These are phyloP conservation scores for Austrolebias charrua DNA, from an alignment of 2,797 vertebrate species.

Conservation along the genomic window DNA sequence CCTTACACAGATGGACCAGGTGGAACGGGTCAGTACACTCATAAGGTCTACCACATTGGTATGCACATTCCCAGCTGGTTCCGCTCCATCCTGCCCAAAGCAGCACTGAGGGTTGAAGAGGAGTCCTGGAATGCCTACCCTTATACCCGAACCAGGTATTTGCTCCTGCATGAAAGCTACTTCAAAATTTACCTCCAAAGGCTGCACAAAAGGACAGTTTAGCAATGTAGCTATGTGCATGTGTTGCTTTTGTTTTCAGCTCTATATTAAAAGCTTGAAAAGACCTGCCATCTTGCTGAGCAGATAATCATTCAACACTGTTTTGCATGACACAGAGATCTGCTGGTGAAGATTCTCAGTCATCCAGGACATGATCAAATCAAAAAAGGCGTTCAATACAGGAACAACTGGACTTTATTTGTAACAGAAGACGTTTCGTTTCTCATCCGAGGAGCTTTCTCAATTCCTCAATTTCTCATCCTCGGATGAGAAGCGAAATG, in stretches of 20 bases:
- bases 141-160: constrained; percentile 91
- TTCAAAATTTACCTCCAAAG: constrained; percentile 26
- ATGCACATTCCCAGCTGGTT: constrained; percentile 99
- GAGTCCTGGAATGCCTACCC: constrained; percentile 97
- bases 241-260: neutral
- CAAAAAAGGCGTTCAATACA: no score
- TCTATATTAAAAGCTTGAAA: constrained; percentile 2
- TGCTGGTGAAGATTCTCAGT: no score
- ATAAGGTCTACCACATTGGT: constrained; percentile 98
- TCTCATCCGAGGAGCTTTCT: no score
- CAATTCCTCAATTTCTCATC: no score
- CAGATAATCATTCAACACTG: neutral
- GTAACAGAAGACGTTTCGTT: no score
- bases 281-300: neutral
- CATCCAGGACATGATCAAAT: no score
- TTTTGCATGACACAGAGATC: neutral
- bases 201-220: neutral
- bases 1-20: constrained; percentile 95
- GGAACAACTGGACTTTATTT: no score
- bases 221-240: neutral
- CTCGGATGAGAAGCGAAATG: no score
- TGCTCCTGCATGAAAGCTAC: constrained; percentile 15
- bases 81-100: constrained; percentile 94
- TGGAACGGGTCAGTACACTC: constrained; percentile 94
- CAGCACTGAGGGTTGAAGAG: constrained; percentile 91